These are phyloP conservation scores for Morus bassanus DNA, from an alignment of 2,797 vertebrate species.

Conservation along the genomic window DNA sequence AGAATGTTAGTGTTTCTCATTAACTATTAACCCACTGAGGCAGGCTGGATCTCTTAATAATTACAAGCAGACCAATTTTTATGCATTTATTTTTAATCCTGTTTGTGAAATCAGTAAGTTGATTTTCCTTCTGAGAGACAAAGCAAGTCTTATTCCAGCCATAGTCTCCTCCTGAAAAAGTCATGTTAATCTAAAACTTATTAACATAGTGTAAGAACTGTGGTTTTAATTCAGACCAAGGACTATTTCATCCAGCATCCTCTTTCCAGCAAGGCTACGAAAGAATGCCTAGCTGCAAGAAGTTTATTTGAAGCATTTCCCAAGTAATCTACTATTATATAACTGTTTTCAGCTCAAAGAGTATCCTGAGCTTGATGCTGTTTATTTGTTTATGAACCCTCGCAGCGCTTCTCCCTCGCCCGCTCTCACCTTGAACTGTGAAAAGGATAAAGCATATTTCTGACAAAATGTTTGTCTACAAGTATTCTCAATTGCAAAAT, in stretches of 20 bases:
- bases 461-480: not conserved
- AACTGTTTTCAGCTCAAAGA: fast-evolving
- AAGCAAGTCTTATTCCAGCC: not conserved
- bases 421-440: not conserved
- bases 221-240: not conserved
- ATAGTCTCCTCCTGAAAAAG: not conserved
- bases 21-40: not conserved
- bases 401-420: not conserved
- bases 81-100: not conserved
- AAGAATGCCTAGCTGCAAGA: not conserved
- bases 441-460: not conserved
- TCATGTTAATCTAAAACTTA: not conserved
- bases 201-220: not conserved
- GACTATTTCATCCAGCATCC: not conserved
- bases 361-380: not conserved
- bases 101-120: not conserved
- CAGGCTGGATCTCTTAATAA: not conserved
- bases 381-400: not conserved
- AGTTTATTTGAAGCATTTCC: not conserved
- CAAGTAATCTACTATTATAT: not conserved
- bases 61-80: not conserved
- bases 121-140: not conserved
- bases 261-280: not conserved
- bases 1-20: not conserved
- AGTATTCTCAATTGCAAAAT: not conserved